Conservation (phyloP, 2,797 vertebrate species). For the Mormyrus proboscirostris region DNA sequence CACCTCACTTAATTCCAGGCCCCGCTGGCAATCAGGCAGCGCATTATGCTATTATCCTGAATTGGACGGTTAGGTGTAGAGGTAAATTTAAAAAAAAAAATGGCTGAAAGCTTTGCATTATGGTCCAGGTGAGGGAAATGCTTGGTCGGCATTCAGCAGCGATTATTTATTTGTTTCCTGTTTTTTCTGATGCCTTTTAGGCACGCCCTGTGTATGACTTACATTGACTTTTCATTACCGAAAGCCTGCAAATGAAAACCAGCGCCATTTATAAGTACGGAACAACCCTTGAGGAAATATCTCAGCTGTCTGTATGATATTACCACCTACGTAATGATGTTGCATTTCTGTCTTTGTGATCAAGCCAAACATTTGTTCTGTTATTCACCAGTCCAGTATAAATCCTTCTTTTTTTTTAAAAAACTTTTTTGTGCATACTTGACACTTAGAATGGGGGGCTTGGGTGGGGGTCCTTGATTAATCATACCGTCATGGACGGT, state of each 20-base stretch:
- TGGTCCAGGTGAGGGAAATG: not conserved
- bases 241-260: not conserved
- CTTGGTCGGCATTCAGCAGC: not conserved
- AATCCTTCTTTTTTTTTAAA: conserved; percentile 17
- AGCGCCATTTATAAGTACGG: not conserved
- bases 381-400: conserved; percentile 44
- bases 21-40: not conserved
- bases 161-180: not conserved
- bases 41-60: not conserved
- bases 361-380: conserved; percentile 43
- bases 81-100: not conserved
- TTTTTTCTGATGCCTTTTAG: not conserved
- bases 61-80: not conserved
- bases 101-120: not conserved
- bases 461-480: conserved; percentile 42
- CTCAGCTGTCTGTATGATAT: conserved; percentile 19
- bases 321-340: conserved; percentile 32
- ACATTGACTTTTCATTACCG: not conserved
- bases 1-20: not conserved
- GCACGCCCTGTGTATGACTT: not conserved
- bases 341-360: conserved; percentile 40
- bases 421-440: conserved; percentile 21
- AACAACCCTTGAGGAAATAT: not conserved
- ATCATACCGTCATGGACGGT: conserved; percentile 33
- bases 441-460: conserved; percentile 27